Base-by-base conservation (phyloP, 2,888 invertebrate species). In the Troides helena region DNA sequence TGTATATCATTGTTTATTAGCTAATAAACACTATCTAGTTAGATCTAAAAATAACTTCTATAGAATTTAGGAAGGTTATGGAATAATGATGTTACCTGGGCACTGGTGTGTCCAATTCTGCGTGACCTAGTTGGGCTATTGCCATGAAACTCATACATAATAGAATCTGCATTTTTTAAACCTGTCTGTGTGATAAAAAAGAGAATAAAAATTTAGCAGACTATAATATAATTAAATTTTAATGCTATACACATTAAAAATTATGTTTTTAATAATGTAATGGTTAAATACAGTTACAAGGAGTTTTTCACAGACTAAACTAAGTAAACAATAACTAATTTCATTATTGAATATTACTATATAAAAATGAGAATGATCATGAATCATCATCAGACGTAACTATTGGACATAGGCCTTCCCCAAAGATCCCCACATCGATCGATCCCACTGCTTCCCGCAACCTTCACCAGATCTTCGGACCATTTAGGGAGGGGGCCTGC, bases 41-140 rank as follows among this genome's bases (percentile, higher is more conserved):
- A 12, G 12, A 53, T 53, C 6, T 8, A 53, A 5, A 53, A 53
- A 53, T 14, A 10, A 50, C 5, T 1, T n/a, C n/a, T 53, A n/a
- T 46, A 53, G n/a, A 53, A 53, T n/a, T 53, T 53, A 53, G 18
- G 6, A n/a, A 53, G 53, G 53, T 53, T 53, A 50, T 50, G 46
- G 46, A 46, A 46, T 14, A 46, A 46, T 46, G 18, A 21, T 69
- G 7, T 70, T 63, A 70, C 73, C 72, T 71, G 14, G 62, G 59
- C 12, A 39, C 53, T 57, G 65, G 25, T 61, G 23, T 59, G 67
- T 65, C 67, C 65, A 60, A 67, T 64, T 59, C 63, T 7, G 70
- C 60, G 14, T 46, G 50, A 39, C 63, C 46, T 10, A 56, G 57
- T 61, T 67, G 67, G 18, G 43, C 36, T 21, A 67, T 7, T 21